Conservation (phyloP, 1,140 invertebrate genomes). For the Arctopsyche grandis region DNA sequence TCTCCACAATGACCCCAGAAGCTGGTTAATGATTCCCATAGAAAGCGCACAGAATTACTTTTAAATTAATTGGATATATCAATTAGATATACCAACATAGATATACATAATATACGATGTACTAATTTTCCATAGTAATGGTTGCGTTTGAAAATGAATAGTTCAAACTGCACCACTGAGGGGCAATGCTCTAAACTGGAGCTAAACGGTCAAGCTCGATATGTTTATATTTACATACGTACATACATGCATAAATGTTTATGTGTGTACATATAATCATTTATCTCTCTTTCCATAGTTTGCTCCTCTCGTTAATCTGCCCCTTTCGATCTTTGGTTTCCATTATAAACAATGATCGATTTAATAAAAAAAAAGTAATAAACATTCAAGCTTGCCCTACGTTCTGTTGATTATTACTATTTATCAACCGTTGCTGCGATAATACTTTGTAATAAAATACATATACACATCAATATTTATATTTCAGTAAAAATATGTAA, state of each 20-base stretch:
- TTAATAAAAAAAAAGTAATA: neutral
- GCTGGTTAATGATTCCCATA: neutral
- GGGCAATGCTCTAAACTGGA: conserved; percentile 34
- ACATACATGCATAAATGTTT: too few species aligned
- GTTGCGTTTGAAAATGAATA: neutral
- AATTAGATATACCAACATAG: too few species aligned
- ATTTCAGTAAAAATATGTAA: too few species aligned
- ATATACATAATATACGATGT: neutral
- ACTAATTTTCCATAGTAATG: neutral
- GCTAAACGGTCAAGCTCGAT: conserved; percentile 28
- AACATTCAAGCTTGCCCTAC: neutral
- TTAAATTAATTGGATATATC: neutral
- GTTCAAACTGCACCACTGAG: conserved; percentile 16
- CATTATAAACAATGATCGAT: conserved; percentile 3
- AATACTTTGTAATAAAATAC: neutral
- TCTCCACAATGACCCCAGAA: neutral
- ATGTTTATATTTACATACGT: too few species aligned
- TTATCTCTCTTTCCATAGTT: neutral
- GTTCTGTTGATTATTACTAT: neutral
- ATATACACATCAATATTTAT: neutral
- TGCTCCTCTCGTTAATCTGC: neutral
- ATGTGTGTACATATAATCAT: too few species aligned
- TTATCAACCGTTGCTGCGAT: neutral
- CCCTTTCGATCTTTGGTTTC: neutral
- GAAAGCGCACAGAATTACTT: neutral